These are phyloP conservation scores for Hydrochoerus hydrochaeris DNA, from an alignment of 2,113 vertebrate genomes.

Conservation along the genomic window DNA sequence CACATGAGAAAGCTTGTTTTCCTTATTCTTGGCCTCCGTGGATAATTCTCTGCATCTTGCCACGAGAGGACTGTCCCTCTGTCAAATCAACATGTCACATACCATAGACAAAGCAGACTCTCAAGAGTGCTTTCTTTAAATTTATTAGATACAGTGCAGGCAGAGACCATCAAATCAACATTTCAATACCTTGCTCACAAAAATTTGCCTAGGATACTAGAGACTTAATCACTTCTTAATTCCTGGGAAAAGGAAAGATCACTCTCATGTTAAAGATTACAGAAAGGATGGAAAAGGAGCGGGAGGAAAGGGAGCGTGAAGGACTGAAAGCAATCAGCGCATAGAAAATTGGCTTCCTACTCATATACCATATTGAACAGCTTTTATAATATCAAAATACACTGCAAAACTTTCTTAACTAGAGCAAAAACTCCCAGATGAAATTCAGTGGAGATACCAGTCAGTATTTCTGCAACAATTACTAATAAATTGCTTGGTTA, in stretches of 20 bases:
- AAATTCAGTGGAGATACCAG: background rate
- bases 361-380: background rate
- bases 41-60: too few species aligned
- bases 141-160: background rate
- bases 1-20: too few species aligned
- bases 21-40: too few species aligned
- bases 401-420: background rate
- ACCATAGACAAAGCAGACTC: background rate
- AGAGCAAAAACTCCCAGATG: background rate
- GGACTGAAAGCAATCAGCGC: background rate
- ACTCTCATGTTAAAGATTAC: background rate
- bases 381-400: background rate
- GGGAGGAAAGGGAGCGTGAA: too few species aligned
- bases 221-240: background rate
- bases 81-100: background rate
- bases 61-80: background rate
- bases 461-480: conserved; percentile 21
- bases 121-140: background rate
- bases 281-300: background rate
- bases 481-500: background rate
- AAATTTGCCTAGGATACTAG: background rate
- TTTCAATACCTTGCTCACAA: background rate
- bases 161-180: background rate
- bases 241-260: background rate
- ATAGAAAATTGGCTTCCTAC: background rate